Base-by-base conservation (phyloP, 2,113 vertebrate species). In the Ranitomeya imitator region DNA sequence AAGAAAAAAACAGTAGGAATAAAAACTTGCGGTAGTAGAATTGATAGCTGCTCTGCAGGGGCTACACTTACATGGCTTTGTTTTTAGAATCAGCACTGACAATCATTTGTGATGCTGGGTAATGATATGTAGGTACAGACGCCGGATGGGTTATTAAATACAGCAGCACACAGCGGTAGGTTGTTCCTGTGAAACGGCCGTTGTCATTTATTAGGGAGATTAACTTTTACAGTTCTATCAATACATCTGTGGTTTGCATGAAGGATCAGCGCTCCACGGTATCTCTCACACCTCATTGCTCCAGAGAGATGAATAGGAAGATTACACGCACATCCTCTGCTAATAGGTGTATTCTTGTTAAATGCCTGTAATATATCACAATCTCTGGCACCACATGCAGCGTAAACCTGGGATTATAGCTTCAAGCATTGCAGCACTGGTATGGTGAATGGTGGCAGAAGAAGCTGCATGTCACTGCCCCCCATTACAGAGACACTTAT, bases 151-250 rank as follows among this genome's bases (percentile, higher is more conserved):
- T n/a, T 79, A 54, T 78, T 78, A 80, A 26, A 80, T 19, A 61
- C 23, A 26, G 13, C 12, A 3, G 79, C 26, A 23, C 51, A 60
- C 52, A 26, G 31, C 15, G 71, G 55, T 85, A 57, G 52, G 83
- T 19, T 59, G 83, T 54, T 59, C n/a, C 74, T 67, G 18, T 4
- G 74, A 86, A 15, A 16, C 8, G 15, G 31, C 26, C n/a, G 26
- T 61, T 79, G 60, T 86, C n/a, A 86, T 86, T 86, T 86, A 86
- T 55, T 79, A 54, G 37, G 45, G 19, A 86, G 73, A 65, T 86
- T 79, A 86, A 51, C 52, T 65, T 26, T 79, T 61, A 67, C 74
- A 55, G 37, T 79, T 86, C 76, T 67, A 54, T 79, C 60, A 79
- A 79, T 78, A 55, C 45, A 86, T 67, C 55, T 79, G 85, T 79